Evolutionary conservation across 2,888 invertebrate genomes (phyloP), one percentile per base, ranked within the genome.

Genomic region (Drosophila prolongata): DNA sequence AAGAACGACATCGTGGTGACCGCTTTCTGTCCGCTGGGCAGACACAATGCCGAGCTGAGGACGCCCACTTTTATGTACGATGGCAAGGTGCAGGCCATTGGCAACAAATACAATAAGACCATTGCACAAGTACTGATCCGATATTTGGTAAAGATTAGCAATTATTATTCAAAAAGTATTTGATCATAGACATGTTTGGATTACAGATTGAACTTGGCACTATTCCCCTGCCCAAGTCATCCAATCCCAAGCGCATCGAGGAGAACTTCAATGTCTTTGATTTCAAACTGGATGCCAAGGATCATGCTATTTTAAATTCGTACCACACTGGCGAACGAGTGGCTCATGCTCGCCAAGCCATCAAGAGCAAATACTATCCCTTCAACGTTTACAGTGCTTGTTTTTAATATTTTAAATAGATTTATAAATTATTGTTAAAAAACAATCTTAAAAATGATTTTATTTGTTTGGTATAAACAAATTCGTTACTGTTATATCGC

Each of bases 1-100:
- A 92, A 94, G 0, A 92, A 94, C 0, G 94, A 93, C 52, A 94
- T 97, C 34, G 92, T 93, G 0, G 93, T 97, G 11, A 96, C 95
- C 1, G 97, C 96, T 0, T 97, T 97, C 91, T 95, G 96, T 59
- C 96, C 96, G 0, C 93, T 97, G 9, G 97, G 96, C 11, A 95
- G 95, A 0, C 96, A 96, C 0, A 95, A 96, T 88, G 93, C 95
- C 42, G 95, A 95, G 10, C 95, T 95, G 94, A 94, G 94, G 5
- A 94, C 94, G 89, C 95, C 95, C 0, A 94, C 92, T 0, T 95
- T 95, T 61, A 79, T 92, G 37, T 91, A 90, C 46, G 90, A 92
- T 75, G 73, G 57, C 3, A 86, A 93, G 76, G 92, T 97, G 1
- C 92, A 94, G 70, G 90, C 91, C 24, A 93, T 97, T 54, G 96